Base-by-base conservation (phyloP, 2,888 invertebrate genomes). In the Eristalis arbustorum region DNA sequence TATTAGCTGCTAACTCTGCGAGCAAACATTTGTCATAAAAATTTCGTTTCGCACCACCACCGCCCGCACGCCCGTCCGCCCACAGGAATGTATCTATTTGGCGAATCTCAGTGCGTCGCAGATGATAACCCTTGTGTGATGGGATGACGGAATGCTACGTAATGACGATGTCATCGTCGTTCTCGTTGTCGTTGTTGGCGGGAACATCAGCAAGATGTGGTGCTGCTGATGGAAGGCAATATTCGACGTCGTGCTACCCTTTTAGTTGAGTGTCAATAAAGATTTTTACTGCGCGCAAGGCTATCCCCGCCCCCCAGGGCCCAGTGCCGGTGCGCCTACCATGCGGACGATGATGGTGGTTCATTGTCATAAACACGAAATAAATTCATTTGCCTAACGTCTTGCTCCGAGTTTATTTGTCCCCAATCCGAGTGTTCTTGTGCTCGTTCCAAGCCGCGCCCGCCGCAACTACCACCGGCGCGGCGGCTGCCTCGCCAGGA, bases 311-410 rank as follows among this genome's bases (percentile, higher is more conserved):
- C 18, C 23, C 3, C n/a, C 2, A 22, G 13, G 56, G 5, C 34
- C 34, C 49, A 42, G n/a, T 13, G 40, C 14, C 5, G 42, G 14
- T n/a, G 49, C n/a, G n/a, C 42, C 14, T 42, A 42, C 14, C 42
- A 18, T 18, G 49, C 0, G 5, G 49, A 18, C 18, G 49, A n/a
- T n/a, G 49, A 8, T 49, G 49, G 74, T 40, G 82, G 80, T 22
- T 72, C 71, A 63, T 62, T 78, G 81, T 66, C 76, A 74, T 87
- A 81, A 79, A 83, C 85, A 79, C 78, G 74, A 87, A 82, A 79
- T 82, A 83, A 78, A 83, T 82, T 87, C 72, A 75, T 79, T 75
- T 83, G 72, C 37, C 78, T 71, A 79, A 78, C 77, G 76, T 85
- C 80, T 81, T 80, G 76, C 77, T 73, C 10, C 40, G 69, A 74